Conservation (phyloP, 2,113 vertebrate genomes). For the Buteo buteo region DNA sequence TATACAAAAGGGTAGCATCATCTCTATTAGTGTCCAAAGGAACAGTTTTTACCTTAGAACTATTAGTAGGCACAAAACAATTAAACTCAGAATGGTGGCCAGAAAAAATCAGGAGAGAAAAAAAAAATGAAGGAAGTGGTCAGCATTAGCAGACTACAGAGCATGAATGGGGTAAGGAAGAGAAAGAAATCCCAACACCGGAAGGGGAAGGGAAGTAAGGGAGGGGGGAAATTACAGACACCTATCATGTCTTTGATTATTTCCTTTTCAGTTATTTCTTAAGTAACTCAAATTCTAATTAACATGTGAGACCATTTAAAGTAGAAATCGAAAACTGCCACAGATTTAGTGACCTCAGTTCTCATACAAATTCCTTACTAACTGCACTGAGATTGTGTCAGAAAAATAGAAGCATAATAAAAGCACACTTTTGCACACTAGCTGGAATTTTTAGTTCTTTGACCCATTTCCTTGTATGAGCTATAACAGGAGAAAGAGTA, state of each 20-base stretch:
- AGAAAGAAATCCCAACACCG: neutral
- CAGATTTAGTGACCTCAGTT: neutral
- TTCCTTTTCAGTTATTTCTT: neutral
- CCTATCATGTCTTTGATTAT: neutral
- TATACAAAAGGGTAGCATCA: neutral
- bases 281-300: neutral
- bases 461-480: neutral
- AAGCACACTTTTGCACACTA: neutral
- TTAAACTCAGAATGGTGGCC: neutral
- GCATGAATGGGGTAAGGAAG: accelerated
- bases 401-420: neutral
- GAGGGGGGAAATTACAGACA: neutral
- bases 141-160: neutral
- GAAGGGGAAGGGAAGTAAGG: neutral
- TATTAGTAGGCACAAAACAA: neutral
- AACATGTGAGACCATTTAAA: neutral
- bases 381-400: neutral
- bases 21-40: neutral
- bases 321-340: neutral
- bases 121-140: neutral
- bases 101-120: neutral
- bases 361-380: neutral
- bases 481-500: neutral
- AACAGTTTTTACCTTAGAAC: neutral
- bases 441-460: neutral